A percentile compares a stretch with the other conserved stretches of the same genome.
Conservation (phyloP, 2,797 vertebrate genomes). For the Chloroceryle inda region DNA sequence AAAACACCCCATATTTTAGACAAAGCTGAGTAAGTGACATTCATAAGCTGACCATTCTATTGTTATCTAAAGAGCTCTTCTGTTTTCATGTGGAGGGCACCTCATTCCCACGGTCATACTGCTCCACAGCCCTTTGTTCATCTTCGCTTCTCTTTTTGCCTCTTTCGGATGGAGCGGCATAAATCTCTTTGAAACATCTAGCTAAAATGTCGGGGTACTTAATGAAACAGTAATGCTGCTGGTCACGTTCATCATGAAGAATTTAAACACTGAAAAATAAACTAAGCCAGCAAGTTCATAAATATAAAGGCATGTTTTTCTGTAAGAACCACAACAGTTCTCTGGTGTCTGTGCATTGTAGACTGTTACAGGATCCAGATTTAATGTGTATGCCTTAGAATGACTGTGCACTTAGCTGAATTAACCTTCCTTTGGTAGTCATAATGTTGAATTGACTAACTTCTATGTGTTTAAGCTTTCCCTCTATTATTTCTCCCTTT, state of each 20-base stretch:
- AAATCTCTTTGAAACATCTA: constrained; percentile 14
- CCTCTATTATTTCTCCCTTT: neutral
- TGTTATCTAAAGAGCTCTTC: neutral
- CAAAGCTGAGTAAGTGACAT: neutral
- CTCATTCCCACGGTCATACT: neutral
- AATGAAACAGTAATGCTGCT: neutral
- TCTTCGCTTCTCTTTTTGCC: neutral
- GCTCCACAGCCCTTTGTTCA: constrained; percentile 11
- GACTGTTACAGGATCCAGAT: neutral
- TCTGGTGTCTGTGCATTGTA: neutral
- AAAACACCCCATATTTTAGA: neutral
- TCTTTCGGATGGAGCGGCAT: neutral
- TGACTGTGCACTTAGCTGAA: neutral
- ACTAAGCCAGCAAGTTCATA: neutral
- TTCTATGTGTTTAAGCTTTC: neutral
- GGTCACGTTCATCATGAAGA: neutral
- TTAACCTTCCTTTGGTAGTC: neutral
- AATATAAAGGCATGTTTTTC: neutral
- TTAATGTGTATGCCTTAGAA: neutral
- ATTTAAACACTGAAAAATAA: neutral
- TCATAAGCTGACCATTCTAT: neutral
- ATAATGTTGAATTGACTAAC: neutral
- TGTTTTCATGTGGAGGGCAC: neutral
- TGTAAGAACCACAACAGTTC: neutral
- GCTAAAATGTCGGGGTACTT: neutral